A percentile compares a stretch with the other conserved stretches of the same genome.
Evolutionary conservation across 2,797 vertebrate genomes (phyloP).

Genomic region (Molothrus aeneus): DNA sequence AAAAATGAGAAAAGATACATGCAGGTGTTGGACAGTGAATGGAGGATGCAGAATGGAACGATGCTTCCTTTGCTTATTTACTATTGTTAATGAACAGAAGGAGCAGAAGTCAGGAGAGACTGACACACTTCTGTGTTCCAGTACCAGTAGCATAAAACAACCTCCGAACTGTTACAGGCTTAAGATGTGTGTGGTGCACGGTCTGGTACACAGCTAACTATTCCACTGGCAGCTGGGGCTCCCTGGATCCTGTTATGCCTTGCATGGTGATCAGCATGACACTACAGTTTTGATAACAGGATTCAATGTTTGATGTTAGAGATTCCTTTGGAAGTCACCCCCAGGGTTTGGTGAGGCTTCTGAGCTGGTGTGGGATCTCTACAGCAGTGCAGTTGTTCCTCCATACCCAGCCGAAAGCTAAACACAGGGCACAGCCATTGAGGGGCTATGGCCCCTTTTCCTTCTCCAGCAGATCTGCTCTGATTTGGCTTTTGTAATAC

Average conservation of each 20-base stretch:
- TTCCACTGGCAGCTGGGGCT: not conserved
- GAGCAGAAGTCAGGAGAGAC: not conserved
- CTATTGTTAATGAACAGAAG: not conserved
- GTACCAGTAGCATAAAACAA: not conserved
- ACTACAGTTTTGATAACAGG: not conserved
- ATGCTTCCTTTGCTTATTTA: not conserved
- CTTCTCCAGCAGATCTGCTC: not conserved
- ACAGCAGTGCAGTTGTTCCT: not conserved
- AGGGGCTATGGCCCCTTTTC: not conserved
- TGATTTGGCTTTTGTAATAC: not conserved
- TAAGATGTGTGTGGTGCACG: not conserved
- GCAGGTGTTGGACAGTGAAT: not conserved
- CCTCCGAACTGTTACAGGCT: not conserved
- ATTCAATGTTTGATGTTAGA: not conserved
- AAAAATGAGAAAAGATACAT: not conserved
- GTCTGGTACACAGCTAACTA: rapidly evolving
- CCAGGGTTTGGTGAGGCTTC: not conserved
- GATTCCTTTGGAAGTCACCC: not conserved
- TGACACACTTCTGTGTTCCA: not conserved
- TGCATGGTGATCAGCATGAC: not conserved
- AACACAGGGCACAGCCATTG: not conserved
- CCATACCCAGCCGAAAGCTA: not conserved
- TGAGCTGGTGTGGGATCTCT: not conserved
- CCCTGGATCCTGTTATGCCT: not conserved
- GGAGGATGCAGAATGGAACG: not conserved